These are phyloP conservation scores for Illadopsis cleaveri DNA, from an alignment of 2,113 vertebrate species.

Conservation along the genomic window DNA sequence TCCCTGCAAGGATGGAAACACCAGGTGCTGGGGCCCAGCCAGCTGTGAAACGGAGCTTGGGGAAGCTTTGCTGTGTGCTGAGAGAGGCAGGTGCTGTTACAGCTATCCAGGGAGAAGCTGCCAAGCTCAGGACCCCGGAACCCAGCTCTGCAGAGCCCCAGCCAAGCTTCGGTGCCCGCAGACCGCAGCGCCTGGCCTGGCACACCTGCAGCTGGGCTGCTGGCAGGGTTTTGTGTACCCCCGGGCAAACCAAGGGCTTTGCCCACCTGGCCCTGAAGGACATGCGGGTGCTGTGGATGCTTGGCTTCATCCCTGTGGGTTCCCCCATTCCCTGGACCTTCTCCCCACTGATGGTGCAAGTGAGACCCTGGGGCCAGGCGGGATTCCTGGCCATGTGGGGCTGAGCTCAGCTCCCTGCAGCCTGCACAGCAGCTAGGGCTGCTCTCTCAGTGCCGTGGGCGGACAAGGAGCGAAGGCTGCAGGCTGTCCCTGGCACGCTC, in stretches of 20 bases:
- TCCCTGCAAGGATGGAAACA: not conserved
- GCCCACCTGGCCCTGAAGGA: not conserved
- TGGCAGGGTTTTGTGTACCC: not conserved
- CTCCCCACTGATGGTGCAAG: not conserved
- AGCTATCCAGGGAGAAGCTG: not conserved
- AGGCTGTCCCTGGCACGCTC: conserved; percentile 37
- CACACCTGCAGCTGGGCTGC: not conserved
- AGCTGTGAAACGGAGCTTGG: not conserved
- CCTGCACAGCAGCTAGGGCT: not conserved
- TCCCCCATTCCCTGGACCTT: not conserved
- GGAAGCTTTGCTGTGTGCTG: not conserved
- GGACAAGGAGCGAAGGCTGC: not conserved
- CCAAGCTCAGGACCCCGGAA: not conserved
- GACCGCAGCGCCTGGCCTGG: not conserved
- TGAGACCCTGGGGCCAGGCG: not conserved
- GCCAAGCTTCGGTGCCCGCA: not conserved
- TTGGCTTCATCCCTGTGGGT: not conserved
- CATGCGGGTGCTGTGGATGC: not conserved
- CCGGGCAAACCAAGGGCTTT: not conserved
- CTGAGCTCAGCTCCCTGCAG: not conserved
- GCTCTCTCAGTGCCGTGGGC: not conserved
- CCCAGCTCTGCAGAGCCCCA: not conserved
- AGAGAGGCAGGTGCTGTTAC: conserved; percentile 3
- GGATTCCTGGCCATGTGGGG: accelerated
- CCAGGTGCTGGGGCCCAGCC: not conserved